Percentiles rank a stretch among this genome's conserved stretches.
These are phyloP conservation scores for Torymus texanus DNA, from an alignment of 2,888 invertebrate species.

Conservation along the genomic window DNA sequence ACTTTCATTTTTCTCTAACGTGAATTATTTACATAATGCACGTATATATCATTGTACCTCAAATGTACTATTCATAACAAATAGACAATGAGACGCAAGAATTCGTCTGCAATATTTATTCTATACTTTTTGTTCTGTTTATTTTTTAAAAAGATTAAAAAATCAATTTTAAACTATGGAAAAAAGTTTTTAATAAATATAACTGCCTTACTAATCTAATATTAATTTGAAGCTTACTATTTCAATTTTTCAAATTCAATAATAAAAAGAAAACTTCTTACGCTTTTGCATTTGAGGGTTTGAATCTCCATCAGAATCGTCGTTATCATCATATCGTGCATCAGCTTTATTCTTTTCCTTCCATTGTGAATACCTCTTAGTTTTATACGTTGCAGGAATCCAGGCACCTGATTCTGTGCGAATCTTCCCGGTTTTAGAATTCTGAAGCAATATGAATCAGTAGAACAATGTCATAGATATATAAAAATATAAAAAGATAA, in stretches of 20 bases:
- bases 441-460: slow-evolving; percentile 68
- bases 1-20: slow-evolving; percentile 46
- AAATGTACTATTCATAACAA: neutral
- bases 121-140: too few species aligned
- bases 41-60: neutral
- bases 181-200: too few species aligned
- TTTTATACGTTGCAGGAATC: slow-evolving; percentile 96
- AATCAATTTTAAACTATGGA: too few species aligned
- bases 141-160: too few species aligned
- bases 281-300: slow-evolving; percentile 62
- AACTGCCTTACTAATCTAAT: too few species aligned
- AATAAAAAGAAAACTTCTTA: slow-evolving; percentile 56
- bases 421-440: slow-evolving; percentile 84
- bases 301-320: slow-evolving; percentile 75
- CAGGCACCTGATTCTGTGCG: slow-evolving; percentile 96
- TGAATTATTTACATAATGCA: slow-evolving; percentile 41
- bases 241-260: too few species aligned
- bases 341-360: slow-evolving; percentile 83
- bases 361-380: slow-evolving; percentile 92
- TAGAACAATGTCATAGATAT: slow-evolving; percentile 3
- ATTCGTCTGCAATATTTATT: too few species aligned
- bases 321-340: slow-evolving; percentile 70
- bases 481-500: slow-evolving; percentile 23
- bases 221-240: too few species aligned
- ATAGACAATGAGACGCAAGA: neutral